These are phyloP conservation scores for Teleiodes luculella DNA, from an alignment of 2,888 invertebrate species.

Conservation along the genomic window DNA sequence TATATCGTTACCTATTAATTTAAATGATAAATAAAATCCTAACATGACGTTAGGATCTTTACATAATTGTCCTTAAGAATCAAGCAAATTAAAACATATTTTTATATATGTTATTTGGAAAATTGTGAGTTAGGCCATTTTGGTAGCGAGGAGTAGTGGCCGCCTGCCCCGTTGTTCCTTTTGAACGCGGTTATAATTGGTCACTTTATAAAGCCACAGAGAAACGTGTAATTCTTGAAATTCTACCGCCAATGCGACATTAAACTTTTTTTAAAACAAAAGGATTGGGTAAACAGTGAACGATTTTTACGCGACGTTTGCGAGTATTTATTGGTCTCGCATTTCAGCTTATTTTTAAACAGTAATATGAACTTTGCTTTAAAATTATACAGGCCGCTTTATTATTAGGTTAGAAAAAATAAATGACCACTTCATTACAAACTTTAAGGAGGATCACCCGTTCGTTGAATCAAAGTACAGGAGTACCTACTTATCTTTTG, in stretches of 20 bases:
- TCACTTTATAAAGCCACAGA: slow-evolving; percentile 36
- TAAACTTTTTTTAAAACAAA: slow-evolving; percentile 16
- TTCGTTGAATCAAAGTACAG: too few relatives aligned
- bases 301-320: slow-evolving; percentile 8
- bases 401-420: too few relatives aligned
- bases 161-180: slow-evolving; percentile 12
- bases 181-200: slow-evolving; percentile 37
- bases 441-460: too few relatives aligned
- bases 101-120: background rate
- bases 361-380: background rate
- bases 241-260: slow-evolving; percentile 33
- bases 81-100: too few relatives aligned
- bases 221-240: slow-evolving; percentile 38
- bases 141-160: background rate
- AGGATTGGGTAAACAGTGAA: background rate
- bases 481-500: too few relatives aligned
- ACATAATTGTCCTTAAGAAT: too few relatives aligned
- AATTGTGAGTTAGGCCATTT: slow-evolving; percentile 1
- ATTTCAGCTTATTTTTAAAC: slow-evolving; percentile 3
- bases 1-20: too few relatives aligned
- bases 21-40: too few relatives aligned
- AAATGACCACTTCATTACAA: too few relatives aligned
- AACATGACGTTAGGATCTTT: too few relatives aligned
- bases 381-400: too few relatives aligned
- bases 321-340: slow-evolving; percentile 7